Percentiles rank a stretch among this genome's conserved stretches.
phyloP scores from a whole-genome alignment of 2,113 vertebrate species.

The Scophthalmus maximus region DNA sequence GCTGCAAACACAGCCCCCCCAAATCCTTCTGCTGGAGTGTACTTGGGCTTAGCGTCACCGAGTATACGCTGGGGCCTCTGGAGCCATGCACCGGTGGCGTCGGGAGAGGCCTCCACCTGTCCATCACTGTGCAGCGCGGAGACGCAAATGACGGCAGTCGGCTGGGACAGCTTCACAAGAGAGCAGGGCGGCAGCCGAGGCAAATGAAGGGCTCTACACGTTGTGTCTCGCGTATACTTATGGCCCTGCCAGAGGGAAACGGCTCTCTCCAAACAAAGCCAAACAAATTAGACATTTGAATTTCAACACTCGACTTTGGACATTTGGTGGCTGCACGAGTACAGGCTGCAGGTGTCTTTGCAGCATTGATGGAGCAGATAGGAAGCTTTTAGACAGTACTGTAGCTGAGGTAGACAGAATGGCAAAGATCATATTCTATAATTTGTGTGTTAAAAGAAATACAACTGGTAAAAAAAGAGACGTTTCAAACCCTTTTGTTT shows the following conservation, averaged over 20 bases:
- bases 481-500: background rate
- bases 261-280: constrained; percentile 81
- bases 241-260: constrained; percentile 69
- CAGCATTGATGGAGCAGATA: background rate
- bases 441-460: background rate
- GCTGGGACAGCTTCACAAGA: constrained; percentile 46
- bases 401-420: background rate
- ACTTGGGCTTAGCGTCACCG: constrained; percentile 51
- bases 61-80: constrained; percentile 27
- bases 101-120: constrained; percentile 51
- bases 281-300: constrained; percentile 83
- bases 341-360: constrained; percentile 30
- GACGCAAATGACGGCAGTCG: constrained; percentile 62
- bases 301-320: constrained; percentile 75
- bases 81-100: constrained; percentile 50
- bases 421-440: too few species aligned
- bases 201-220: constrained; percentile 73
- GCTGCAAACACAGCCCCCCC: constrained; percentile 4
- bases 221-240: constrained; percentile 51
- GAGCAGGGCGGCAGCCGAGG: constrained; percentile 60
- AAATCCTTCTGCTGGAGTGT: constrained; percentile 26
- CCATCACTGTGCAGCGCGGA: constrained; percentile 43
- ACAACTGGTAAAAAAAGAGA: background rate
- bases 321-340: constrained; percentile 30
- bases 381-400: too few species aligned